Conservation (phyloP, 1,140 invertebrate genomes). For the Ips nitidus region DNA sequence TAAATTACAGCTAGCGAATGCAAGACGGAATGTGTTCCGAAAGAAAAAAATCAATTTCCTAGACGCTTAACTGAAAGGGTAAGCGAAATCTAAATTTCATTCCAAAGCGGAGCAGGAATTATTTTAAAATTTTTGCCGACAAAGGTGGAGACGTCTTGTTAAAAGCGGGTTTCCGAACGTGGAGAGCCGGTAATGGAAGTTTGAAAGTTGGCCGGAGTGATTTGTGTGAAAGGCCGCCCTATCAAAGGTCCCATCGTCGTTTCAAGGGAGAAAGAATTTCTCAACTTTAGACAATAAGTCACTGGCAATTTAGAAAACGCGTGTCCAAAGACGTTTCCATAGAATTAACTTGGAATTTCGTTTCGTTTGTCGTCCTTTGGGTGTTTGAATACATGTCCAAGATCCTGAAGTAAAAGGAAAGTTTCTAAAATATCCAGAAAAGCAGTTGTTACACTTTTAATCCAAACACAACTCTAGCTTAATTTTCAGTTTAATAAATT, state of each 20-base stretch:
- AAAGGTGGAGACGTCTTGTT: constrained; percentile 7
- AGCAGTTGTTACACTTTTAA: too few species aligned
- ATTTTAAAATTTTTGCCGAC: constrained; percentile 3
- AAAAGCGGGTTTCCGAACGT: constrained; percentile 4
- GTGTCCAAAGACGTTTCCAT: neutral
- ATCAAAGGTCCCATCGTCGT: constrained; percentile 6
- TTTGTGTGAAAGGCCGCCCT: constrained; percentile 14
- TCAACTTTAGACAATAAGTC: constrained; percentile 22
- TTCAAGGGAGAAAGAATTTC: constrained; percentile 8
- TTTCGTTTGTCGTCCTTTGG: too few species aligned
- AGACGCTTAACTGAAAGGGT: neutral
- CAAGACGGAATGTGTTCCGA: neutral
- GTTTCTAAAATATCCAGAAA: too few species aligned
- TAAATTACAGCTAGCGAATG: neutral
- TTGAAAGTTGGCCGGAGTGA: constrained; percentile 9
- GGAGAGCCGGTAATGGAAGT: neutral
- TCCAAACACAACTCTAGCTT: too few species aligned
- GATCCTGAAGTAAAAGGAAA: too few species aligned
- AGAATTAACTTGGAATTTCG: neutral
- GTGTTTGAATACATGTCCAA: too few species aligned
- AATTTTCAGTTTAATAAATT: too few species aligned
- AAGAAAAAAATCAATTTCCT: neutral
- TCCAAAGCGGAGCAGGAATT: neutral
- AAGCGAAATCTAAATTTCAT: neutral
- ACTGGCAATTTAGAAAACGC: constrained; percentile 3